Evolutionary conservation across 2,113 vertebrate genomes (phyloP), one percentile per base, ranked within the genome.

Genomic region (Nibea coibor): DNA sequence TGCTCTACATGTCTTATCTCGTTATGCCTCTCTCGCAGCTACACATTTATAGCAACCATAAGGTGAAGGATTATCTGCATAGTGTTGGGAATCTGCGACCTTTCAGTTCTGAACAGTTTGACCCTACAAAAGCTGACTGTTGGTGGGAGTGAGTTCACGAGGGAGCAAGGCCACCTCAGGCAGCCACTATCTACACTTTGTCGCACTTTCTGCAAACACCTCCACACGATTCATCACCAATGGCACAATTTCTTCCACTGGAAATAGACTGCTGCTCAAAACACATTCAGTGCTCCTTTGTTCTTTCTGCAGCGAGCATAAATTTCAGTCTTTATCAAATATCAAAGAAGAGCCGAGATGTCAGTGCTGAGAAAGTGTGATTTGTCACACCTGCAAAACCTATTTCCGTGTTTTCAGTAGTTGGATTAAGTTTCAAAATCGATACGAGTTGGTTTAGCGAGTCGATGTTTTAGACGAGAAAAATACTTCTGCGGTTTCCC

Each of bases 161-260:
- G 31, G 56, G 89, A 90, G 82, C 89, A 86, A 91, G 85, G 88
- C 86, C 87, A 84, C 84, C 89, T 82, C 83, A 43, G 88, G 85
- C 88, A 70, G 81, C 74, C 53, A 66, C 78, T 65, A 83, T 90
- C 39, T 73, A 31, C 66, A 83, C 77, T 87, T 82, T 88, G 78
- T 87, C 59, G 24, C 82, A 67, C 67, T 74, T 72, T 83, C 39
- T 54, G 59, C 83, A 58, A 85, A 91, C 92, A 92, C 79, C 88
- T 82, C 85, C 89, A 90, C 87, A 91, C n/a, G 24, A 73, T 77
- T 75, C 86, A 77, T 75, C 85, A 80, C 78, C 82, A 77, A 28
- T 79, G 54, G 68, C 39, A 63, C 68, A n/a, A 39, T 80, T 87
- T 85, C 81, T 65, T 75, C 16, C 26, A 19, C 9, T 72, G 78